Percentiles rank a stretch among this genome's conserved stretches.
phyloP scores from a whole-genome alignment of 2,888 invertebrate species.

The Dasypolia templi region DNA sequence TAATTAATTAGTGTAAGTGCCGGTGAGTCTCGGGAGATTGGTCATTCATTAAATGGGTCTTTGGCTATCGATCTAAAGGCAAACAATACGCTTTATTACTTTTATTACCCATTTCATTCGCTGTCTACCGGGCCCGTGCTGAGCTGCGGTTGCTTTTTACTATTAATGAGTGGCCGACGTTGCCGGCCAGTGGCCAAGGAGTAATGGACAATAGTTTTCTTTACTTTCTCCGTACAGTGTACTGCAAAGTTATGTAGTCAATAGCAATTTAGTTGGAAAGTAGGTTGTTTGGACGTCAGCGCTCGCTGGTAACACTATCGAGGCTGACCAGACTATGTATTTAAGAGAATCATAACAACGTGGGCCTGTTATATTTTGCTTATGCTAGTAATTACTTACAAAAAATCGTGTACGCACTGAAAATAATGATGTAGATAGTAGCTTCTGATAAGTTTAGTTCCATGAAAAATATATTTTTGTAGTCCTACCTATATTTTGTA shows the following conservation, averaged over 20 bases:
- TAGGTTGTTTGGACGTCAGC: conserved; percentile 49
- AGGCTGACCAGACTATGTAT: conserved; percentile 41
- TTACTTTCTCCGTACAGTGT: conserved; percentile 60
- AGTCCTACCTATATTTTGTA: background rate
- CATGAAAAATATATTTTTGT: background rate
- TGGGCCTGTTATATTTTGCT: conserved; percentile 44
- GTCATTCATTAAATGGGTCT: conserved; percentile 88
- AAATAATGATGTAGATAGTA: conserved; percentile 7
- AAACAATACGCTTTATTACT: conserved; percentile 88
- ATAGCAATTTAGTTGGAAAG: conserved; percentile 58
- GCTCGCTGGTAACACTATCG: conserved; percentile 51
- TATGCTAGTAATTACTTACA: conserved; percentile 37
- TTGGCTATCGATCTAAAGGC: conserved; percentile 85
- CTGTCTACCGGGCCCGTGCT: conserved; percentile 73
- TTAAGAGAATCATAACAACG: conserved; percentile 57
- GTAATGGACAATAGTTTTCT: conserved; percentile 67
- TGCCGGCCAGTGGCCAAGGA: conserved; percentile 60
- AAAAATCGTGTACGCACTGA: conserved; percentile 10
- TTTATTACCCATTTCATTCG: conserved; percentile 85
- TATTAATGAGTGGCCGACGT: conserved; percentile 73
- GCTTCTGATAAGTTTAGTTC: conserved; percentile 2
- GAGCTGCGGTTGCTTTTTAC: conserved; percentile 75
- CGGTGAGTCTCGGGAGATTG: conserved; percentile 88
- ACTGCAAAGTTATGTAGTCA: conserved; percentile 47
- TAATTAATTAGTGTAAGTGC: conserved; percentile 89